Base-by-base conservation (phyloP, 2,888 invertebrate genomes). In the Stegana nigrithorax region DNA sequence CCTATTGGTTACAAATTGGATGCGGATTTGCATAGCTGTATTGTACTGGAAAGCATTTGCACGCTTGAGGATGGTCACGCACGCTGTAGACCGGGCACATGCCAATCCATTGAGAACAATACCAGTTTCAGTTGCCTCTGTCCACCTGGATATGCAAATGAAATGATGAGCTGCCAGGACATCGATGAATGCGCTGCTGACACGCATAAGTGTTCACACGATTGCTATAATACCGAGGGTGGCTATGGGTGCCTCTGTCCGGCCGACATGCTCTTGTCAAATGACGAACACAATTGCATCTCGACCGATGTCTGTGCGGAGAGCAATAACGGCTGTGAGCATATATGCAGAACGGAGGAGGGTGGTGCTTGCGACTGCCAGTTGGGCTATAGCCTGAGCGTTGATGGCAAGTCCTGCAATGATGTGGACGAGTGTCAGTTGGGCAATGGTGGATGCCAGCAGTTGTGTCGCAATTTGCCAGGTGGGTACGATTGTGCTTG, bases 311-410 rank as follows among this genome's bases (percentile, higher is more conserved):
- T 82, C 59, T 92, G 92, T 69, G 81, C 82, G 7, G 71, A 81
- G 1, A 71, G 77, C 59, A 86, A 87, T 60, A 89, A 90, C 66
- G 90, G 89, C 1, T 92, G 92, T 77, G 88, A 89, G 4, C 91
- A 91, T 62, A 86, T 87, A 19, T 92, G 92, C 62, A 75, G 82
- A 19, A 69, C 77, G 1, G 71, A 78, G 4, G 71, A 78, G 0
- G 69, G 63, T 2, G 83, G 83, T 4, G 45, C 66, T 14, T 88
- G 88, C 66, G 81, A 79, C 5, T 88, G 88, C 63, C 82, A 83
- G 26, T 58, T 64, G n/a, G 86, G 85, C 2, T 83, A 83, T 39
- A 66, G 66, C 2, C 71, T 85, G 2, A 69, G 68, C 12, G 73
- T 73, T 1, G 88, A 89, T 71, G 86, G 86, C 39, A 86, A 86